Base-by-base conservation (phyloP, 2,888 invertebrate genomes). In the Hoplodrina ambigua region DNA sequence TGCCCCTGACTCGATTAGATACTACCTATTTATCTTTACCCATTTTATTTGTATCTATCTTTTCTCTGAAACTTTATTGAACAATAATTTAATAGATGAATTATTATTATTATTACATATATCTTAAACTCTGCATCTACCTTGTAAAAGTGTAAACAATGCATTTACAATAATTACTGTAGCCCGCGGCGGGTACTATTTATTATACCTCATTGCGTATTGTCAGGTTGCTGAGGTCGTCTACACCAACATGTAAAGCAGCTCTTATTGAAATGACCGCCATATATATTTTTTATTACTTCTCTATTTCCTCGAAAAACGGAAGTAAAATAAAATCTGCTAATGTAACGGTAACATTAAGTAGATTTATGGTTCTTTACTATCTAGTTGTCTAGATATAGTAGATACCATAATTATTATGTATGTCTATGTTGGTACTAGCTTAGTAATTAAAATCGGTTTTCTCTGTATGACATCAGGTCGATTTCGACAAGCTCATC, bases 261-360 rank as follows among this genome's bases (percentile, higher is more conserved):
- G 50, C 50, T 79, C 61, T 66, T 67, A 11, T 62, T 52, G 17
- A 56, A 49, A 66, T 59, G 46, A 11, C 68, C 69, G 54, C 55
- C 33, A 62, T 75, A 68, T 25, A 54, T 19, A 59, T 44, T 44
- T 61, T 56, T 41, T 57, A 17, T 55, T 44, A 59, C 20, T 65
- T 52, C 20, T 55, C 54, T 30, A 55, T 53, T 67, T 76, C 69
- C 76, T 75, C 52, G 59, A 63, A 58, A 49, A 80, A 67, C 54
- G 66, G 61, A 80, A 62, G 68, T 62, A 19, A 62, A 59, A 49
- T 62, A 55, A 60, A 60, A 10, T 41, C 4, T 60, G 44, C 64
- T 57, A 20, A 33, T 46, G 3, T 46, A 53, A 30, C 10, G 8
- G 11, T 70, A 49, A 10, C n/a, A 41, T 49, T 13, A 41, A 15